Conservation (phyloP, 2,113 vertebrate genomes). For the Camelus bactrianus region DNA sequence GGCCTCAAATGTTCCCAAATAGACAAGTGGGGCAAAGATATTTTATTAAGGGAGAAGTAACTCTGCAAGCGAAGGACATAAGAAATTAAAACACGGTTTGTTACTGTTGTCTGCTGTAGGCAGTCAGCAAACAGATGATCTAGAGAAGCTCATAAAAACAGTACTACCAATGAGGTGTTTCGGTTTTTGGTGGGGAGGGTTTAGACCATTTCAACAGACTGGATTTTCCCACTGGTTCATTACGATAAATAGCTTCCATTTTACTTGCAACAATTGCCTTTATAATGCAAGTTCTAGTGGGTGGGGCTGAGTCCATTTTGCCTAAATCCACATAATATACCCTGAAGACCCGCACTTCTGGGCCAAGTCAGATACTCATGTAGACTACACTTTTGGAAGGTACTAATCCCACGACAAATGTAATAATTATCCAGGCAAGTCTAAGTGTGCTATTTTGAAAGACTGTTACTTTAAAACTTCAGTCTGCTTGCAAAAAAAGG, state of each 20-base stretch:
- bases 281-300: not conserved
- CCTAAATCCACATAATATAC: not conserved
- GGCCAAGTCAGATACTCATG: not conserved
- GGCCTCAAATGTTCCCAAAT: not conserved
- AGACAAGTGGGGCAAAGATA: not conserved
- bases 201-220: not conserved
- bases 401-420: not conserved
- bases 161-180: not conserved
- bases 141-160: not conserved
- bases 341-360: not conserved
- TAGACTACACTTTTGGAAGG: not conserved
- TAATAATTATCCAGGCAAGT: not conserved
- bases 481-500: not conserved
- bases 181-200: not conserved
- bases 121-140: not conserved
- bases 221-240: constrained; percentile 50
- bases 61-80: not conserved
- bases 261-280: not conserved
- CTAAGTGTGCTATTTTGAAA: not conserved
- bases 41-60: not conserved
- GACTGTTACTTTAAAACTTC: constrained; percentile 18
- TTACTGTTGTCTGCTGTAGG: not conserved
- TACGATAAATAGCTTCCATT: not conserved
- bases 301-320: not conserved
- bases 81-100: not conserved